A percentile compares a stretch with the other conserved stretches of the same genome.
Evolutionary conservation across 2,888 invertebrate genomes (phyloP).

Genomic region (Cantharis rustica): DNA sequence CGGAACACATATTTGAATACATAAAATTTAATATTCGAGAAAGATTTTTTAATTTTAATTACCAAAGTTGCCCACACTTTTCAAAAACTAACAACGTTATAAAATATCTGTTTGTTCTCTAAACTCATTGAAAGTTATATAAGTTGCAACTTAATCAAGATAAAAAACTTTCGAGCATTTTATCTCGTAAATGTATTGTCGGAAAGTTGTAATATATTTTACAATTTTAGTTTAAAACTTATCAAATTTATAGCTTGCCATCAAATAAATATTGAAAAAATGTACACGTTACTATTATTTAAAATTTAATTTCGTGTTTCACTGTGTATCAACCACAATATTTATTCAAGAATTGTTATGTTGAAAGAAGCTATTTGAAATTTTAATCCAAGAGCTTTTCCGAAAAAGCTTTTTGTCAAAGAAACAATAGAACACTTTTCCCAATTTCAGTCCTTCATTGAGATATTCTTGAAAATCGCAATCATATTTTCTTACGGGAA

Average conservation of each 20-base stretch:
- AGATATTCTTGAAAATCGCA: not conserved
- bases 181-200: not conserved
- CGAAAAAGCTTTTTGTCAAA: not conserved
- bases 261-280: not conserved
- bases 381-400: not conserved
- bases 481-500: not conserved
- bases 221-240: not conserved
- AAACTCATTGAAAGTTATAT: not conserved
- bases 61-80: constrained; percentile 33
- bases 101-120: not conserved
- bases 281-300: not conserved
- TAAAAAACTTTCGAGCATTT: not conserved
- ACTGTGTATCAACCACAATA: not conserved
- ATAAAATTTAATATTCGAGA: not conserved
- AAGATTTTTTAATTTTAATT: not conserved
- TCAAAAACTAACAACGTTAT: constrained; percentile 42
- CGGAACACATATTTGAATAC: not conserved
- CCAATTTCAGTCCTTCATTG: not conserved
- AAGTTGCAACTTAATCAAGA: not conserved
- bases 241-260: not conserved
- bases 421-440: not conserved
- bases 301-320: not conserved
- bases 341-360: not conserved
- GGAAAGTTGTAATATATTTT: not conserved
- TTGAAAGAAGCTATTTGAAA: not conserved